Evolutionary conservation across 2,797 vertebrate species (phyloP).

Genomic region (Benthosema pterotum): DNA sequence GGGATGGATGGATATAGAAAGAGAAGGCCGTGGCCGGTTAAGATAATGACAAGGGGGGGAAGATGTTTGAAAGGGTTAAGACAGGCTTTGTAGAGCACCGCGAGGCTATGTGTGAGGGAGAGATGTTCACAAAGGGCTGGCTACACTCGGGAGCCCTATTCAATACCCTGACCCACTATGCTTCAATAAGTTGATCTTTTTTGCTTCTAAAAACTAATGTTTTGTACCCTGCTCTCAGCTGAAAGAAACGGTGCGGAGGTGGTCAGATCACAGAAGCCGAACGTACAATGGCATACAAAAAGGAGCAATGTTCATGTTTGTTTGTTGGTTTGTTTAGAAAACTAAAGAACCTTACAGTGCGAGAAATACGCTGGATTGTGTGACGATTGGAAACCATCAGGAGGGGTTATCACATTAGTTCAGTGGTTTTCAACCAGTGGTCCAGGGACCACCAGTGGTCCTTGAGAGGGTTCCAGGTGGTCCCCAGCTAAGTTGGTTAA

Average conservation of each 20-base stretch:
- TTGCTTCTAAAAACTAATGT: conserved; percentile 60
- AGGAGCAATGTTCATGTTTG: conserved; percentile 15
- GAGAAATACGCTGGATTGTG: not conserved
- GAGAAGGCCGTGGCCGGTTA: conserved; percentile 81
- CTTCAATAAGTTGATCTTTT: conserved; percentile 75
- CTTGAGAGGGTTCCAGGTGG: too few species aligned
- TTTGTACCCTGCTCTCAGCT: conserved; percentile 31
- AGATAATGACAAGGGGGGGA: conserved; percentile 75
- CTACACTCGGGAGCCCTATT: conserved; percentile 71
- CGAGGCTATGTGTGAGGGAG: conserved; percentile 71
- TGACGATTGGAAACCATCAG: conserved; percentile 23
- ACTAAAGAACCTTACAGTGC: not conserved
- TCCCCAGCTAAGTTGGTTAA: too few species aligned
- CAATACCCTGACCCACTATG: conserved; percentile 58
- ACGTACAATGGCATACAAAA: conserved; percentile 36
- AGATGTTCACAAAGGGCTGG: conserved; percentile 74
- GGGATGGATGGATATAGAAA: conserved; percentile 78
- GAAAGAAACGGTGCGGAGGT: conserved; percentile 20
- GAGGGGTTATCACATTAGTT: conserved; percentile 37
- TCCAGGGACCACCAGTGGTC: too few species aligned
- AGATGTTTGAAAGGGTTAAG: conserved; percentile 80
- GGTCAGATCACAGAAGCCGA: conserved; percentile 22
- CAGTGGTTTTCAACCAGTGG: conserved; percentile 28
- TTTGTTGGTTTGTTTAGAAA: not conserved
- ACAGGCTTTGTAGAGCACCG: conserved; percentile 72